Base-by-base conservation (phyloP, 2,797 vertebrate species). In the Anas georgica region DNA sequence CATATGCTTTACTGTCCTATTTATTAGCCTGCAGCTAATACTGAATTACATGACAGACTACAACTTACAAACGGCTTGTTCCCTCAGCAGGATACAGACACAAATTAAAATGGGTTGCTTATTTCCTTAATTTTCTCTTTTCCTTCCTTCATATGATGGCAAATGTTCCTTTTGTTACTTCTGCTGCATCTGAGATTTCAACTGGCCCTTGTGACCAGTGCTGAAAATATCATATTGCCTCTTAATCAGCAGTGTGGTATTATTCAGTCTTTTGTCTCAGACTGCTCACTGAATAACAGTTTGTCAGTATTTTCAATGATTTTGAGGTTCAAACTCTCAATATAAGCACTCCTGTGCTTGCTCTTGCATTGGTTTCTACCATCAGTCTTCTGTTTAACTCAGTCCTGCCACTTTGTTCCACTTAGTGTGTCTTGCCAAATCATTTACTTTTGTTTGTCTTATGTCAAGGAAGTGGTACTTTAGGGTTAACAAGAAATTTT, bases 71-170 rank as follows among this genome's bases (percentile, higher is more conserved):
- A 80, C 75, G 90, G 73, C 94, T 94, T 97, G 97, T 95, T 97
- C 83, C 95, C 96, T 41, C 97, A 97, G 96, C 96, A 91, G 93
- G 97, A 86, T 64, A 80, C 73, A 83, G 89, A 91, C 87, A 90
- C 95, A 96, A 95, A 92, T 96, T 92, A 91, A 86, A 94, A 96
- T 96, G 86, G 69, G 74, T 93, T 95, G 46, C 94, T 95, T 92
- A 58, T 92, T 94, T 94, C 79, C 68, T 55, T 93, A 78, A 84
- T 97, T 97, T 96, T 92, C 64, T 93, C 74, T 91, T 94, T 96
- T 91, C 67, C 90, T 93, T 87, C 88, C 87, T 82, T 86, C 72
- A 16, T 67, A 37, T 93, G 93, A 56, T 41, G 85, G 73, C 88
- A 95, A 93, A 91, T 80, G 7, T 12, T 72, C 46, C 66, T 94